Evolutionary conservation across 2,113 vertebrate species (phyloP), one percentile per base, ranked within the genome.

Genomic region (Danionella cerebrum): DNA sequence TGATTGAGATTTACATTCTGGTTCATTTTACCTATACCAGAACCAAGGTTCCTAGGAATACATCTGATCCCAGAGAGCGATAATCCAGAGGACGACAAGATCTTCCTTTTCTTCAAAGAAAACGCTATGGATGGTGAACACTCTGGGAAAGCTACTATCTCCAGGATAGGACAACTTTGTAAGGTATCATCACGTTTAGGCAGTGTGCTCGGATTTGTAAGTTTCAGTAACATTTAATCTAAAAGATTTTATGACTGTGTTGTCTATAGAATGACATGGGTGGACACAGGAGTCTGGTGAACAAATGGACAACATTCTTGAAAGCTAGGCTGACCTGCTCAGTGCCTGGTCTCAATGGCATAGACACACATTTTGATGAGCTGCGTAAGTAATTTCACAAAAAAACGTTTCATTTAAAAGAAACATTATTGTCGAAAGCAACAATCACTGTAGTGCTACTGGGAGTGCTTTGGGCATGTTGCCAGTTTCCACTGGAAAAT

Each of bases 41-140:
- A 98, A 84, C 96, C 96, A 44, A 89, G 91, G 70, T 98, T 98
- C 72, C 69, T 98, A 38, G 82, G 91, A 55, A 91, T 91, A 5
- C 87, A 94, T 80, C 81, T 98, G 79, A 94, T 98, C 73, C 94
- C 96, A 8, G 96, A 98, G 72, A 98, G 93, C 0, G 96, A 98
- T 87, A 97, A 98, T 75, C 94, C 94, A 11, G 96, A 98, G 76
- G 96, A 98, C 67, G 94, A 98, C 78, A 98, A 98, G 88, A 90
- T 98, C 62, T 98, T 97, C 81, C 93, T 98, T 83, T 98, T 98
- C 84, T 98, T 98, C 83, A 93, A 94, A 65, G 96, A 98, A 88
- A 98, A 91, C 29, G 94, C 96, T 10, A 96, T 98, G 84, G 96
- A 98, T 48, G 95, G 94, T 38, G 95, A 98, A 70, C 92, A 97